Evolutionary conservation across 2,888 invertebrate species (phyloP).

Genomic region (Eupithecia tripunctaria): DNA sequence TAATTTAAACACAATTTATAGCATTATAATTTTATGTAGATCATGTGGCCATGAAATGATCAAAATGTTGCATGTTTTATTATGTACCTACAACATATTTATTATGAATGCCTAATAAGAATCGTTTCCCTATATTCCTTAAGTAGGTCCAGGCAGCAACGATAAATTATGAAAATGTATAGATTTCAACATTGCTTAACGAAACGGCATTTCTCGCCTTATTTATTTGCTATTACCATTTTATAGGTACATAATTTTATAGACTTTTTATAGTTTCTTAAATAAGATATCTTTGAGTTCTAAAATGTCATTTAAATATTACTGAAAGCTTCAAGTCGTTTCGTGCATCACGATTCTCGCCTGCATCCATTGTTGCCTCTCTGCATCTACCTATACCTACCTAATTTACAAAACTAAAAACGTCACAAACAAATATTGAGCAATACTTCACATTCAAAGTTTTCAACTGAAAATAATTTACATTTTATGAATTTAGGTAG

Average conservation of each 20-base stretch:
- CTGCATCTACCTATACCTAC: too few relatives aligned
- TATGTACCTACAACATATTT: background rate
- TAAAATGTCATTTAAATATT: background rate
- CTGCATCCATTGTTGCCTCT: too few relatives aligned
- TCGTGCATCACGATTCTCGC: background rate
- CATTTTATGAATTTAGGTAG: background rate
- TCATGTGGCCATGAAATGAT: background rate
- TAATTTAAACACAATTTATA: background rate
- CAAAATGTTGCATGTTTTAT: background rate
- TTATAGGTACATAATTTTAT: too few relatives aligned
- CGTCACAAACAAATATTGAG: slow-evolving; percentile 3
- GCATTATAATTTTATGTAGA: slow-evolving; percentile 1
- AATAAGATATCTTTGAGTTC: background rate
- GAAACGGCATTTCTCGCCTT: background rate
- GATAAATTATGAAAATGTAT: background rate
- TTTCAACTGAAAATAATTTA: background rate
- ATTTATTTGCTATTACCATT: too few relatives aligned
- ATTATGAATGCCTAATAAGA: background rate
- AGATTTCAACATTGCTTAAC: background rate
- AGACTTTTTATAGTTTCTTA: too few relatives aligned
- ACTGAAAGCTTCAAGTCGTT: background rate
- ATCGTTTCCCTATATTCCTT: background rate
- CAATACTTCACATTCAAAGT: background rate
- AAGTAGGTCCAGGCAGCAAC: background rate
- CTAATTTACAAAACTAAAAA: background rate